phyloP scores from a whole-genome alignment of 2,888 invertebrate genomes.

The Campoplex capitator region DNA sequence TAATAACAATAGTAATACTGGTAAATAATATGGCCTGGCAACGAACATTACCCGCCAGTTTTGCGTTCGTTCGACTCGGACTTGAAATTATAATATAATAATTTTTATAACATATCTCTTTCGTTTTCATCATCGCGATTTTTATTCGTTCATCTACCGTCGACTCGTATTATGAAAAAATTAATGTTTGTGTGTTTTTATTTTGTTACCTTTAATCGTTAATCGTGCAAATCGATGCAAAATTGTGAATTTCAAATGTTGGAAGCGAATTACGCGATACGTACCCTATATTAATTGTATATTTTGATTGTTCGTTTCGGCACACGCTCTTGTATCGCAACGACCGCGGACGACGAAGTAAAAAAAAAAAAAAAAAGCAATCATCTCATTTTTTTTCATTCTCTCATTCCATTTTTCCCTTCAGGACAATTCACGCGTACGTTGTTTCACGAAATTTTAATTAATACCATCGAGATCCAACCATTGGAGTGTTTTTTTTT shows the following conservation, averaged over 20 bases:
- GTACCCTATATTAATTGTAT: conserved; percentile 56
- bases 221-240: conserved; percentile 26
- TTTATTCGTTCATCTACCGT: background rate
- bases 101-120: too few relatives aligned
- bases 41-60: conserved; percentile 76
- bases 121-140: too few relatives aligned
- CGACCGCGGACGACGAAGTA: conserved; percentile 45
- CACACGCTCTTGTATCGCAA: conserved; percentile 46
- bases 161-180: too few relatives aligned
- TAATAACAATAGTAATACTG: conserved; percentile 83
- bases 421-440: background rate
- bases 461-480: background rate
- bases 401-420: conserved; percentile 47
- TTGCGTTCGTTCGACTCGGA: conserved; percentile 45
- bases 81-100: conserved; percentile 24
- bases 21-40: conserved; percentile 83
- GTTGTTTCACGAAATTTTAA: background rate
- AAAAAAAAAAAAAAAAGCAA: conserved; percentile 60
- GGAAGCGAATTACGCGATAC: conserved; percentile 1
- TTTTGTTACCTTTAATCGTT: background rate
- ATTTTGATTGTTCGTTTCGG: conserved; percentile 69
- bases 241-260: conserved; percentile 1
- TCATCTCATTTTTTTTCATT: conserved; percentile 35
- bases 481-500: background rate
- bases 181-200: background rate